Evolutionary conservation across 2,113 vertebrate genomes (phyloP).

Genomic region (Dicaeum eximium): DNA sequence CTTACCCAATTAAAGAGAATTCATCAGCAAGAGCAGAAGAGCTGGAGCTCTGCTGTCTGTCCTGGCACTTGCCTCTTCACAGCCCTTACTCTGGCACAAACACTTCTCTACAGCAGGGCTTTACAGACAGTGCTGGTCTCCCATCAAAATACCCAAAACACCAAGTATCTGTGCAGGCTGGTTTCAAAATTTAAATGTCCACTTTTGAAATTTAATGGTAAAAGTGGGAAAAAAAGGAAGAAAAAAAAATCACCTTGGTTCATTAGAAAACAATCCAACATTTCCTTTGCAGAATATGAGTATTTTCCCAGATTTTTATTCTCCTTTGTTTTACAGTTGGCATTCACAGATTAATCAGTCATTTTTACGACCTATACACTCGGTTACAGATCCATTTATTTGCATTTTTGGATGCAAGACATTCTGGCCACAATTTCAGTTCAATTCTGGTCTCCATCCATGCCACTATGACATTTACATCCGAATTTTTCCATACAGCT

Average conservation of each 20-base stretch:
- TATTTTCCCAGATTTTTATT: neutral
- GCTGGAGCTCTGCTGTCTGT: neutral
- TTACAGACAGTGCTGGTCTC: neutral
- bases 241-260: neutral
- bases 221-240: rapidly evolving
- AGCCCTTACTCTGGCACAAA: neutral
- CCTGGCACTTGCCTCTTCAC: neutral
- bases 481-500: neutral
- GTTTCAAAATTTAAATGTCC: neutral
- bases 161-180: neutral
- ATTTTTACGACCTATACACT: neutral
- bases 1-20: neutral
- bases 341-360: neutral
- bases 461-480: rapidly evolving
- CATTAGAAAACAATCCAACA: neutral
- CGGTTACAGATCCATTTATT: neutral
- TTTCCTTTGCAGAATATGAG: neutral
- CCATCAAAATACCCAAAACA: neutral
- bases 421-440: neutral
- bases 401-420: neutral
- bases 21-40: neutral
- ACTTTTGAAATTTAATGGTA: neutral
- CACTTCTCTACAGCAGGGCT: neutral
- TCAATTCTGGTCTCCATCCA: neutral
- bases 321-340: neutral